Percentiles rank a stretch among this genome's conserved stretches.
Evolutionary conservation across 2,113 vertebrate genomes (phyloP).

Genomic region (Paedocypris sp.): DNA sequence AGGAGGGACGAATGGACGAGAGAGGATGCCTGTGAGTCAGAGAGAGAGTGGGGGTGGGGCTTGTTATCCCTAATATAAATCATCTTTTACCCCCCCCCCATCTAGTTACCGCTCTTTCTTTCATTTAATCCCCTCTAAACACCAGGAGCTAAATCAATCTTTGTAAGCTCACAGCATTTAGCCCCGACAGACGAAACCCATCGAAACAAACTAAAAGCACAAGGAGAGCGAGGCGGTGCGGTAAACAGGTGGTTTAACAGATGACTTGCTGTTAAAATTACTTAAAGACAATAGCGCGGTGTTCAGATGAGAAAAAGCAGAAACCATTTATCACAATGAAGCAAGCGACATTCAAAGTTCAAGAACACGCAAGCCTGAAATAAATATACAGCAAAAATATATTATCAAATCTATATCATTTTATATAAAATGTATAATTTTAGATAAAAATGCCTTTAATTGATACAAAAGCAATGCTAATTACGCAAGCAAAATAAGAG

Average conservation of each 20-base stretch:
- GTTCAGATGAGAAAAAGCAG: neutral
- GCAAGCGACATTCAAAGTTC: neutral
- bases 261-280: constrained; percentile 13
- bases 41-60: constrained; percentile 21
- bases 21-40: constrained; percentile 23
- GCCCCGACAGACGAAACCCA: constrained; percentile 8
- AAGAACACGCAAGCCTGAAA: neutral
- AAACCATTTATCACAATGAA: neutral
- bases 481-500: no score
- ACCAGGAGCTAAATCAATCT: constrained; percentile 19
- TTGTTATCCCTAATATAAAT: constrained; percentile 18
- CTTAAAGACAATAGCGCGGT: no score
- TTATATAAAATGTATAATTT: no score
- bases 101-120: constrained; percentile 10
- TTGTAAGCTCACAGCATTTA: constrained; percentile 11
- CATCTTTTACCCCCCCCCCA: constrained; percentile 17
- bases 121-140: constrained; percentile 12
- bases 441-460: no score
- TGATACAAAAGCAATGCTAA: no score
- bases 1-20: neutral
- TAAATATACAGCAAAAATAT: neutral
- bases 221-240: neutral
- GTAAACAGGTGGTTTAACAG: constrained; percentile 13
- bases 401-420: no score
- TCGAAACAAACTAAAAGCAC: constrained; percentile 18